A percentile compares a stretch with the other conserved stretches of the same genome.
Conservation (phyloP, 2,797 vertebrate species). For the Astyanax mexicanus region DNA sequence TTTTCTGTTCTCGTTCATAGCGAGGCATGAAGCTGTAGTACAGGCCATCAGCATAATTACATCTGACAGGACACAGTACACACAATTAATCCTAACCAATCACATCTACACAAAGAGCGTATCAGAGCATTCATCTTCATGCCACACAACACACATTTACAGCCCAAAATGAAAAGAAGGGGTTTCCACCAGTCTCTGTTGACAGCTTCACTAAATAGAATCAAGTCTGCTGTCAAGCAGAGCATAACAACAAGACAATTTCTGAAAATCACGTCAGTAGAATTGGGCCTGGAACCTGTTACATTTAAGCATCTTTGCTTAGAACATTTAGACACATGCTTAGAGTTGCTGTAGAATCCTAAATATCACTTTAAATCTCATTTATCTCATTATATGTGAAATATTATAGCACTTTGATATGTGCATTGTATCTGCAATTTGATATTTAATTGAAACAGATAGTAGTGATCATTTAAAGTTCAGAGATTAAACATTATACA, state of each 20-base stretch:
- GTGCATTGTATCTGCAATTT: not conserved
- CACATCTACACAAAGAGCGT: conserved; percentile 57
- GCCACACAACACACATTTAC: conserved; percentile 62
- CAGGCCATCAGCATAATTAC: conserved; percentile 67
- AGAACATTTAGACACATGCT: not conserved
- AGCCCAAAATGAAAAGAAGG: conserved; percentile 61
- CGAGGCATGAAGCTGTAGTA: conserved; percentile 57
- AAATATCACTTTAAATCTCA: conserved; percentile 26
- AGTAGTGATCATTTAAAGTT: not conserved
- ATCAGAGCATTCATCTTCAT: conserved; percentile 66
- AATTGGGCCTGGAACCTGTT: conserved; percentile 34
- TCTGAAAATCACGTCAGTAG: conserved; percentile 29
- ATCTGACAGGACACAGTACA: conserved; percentile 66
- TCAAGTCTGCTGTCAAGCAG: conserved; percentile 52
- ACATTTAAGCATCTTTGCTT: conserved; percentile 30
- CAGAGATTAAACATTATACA: not conserved
- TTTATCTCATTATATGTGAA: not conserved
- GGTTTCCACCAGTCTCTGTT: conserved; percentile 54
- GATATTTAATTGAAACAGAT: not conserved
- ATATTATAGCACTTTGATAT: not conserved
- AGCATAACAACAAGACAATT: conserved; percentile 16
- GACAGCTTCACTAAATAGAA: conserved; percentile 57
- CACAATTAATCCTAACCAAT: conserved; percentile 58
- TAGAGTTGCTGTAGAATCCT: conserved; percentile 1
- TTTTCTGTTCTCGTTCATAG: conserved; percentile 52